Percentiles rank a stretch among this genome's conserved stretches.
Evolutionary conservation across 2,888 invertebrate species (phyloP).

Genomic region (Euproctis similis): DNA sequence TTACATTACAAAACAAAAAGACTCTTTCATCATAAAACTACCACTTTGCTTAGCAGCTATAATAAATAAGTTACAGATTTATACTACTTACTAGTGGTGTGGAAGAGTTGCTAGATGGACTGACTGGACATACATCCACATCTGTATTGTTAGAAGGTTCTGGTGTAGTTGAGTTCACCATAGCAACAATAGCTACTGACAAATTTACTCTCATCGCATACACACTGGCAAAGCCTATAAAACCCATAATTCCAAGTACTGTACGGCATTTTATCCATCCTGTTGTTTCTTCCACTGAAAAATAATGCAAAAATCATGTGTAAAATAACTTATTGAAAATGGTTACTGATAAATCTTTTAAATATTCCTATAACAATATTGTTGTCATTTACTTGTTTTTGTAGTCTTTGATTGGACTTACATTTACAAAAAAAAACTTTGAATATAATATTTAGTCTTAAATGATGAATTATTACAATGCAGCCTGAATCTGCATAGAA

Average conservation of each 20-base stretch:
- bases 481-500: too few relatives aligned
- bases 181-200: constrained; percentile 95
- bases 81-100: constrained; percentile 48
- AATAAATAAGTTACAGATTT: neutral
- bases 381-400: too few relatives aligned
- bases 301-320: constrained; percentile 3
- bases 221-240: constrained; percentile 90
- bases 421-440: too few relatives aligned
- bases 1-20: too few relatives aligned
- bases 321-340: too few relatives aligned
- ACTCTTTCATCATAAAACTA: too few relatives aligned
- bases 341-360: too few relatives aligned
- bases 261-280: constrained; percentile 84
- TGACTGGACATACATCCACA: constrained; percentile 77
- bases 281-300: constrained; percentile 76
- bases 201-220: constrained; percentile 94
- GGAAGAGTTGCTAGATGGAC: constrained; percentile 55
- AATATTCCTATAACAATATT: too few relatives aligned
- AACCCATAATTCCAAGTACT: constrained; percentile 88
- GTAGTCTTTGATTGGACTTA: too few relatives aligned
- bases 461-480: too few relatives aligned
- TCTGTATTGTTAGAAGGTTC: constrained; percentile 70
- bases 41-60: neutral
- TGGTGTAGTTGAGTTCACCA: constrained; percentile 87
- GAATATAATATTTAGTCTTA: too few relatives aligned